Base-by-base conservation (phyloP, 2,797 vertebrate genomes). In the Eulemur albifrons region DNA sequence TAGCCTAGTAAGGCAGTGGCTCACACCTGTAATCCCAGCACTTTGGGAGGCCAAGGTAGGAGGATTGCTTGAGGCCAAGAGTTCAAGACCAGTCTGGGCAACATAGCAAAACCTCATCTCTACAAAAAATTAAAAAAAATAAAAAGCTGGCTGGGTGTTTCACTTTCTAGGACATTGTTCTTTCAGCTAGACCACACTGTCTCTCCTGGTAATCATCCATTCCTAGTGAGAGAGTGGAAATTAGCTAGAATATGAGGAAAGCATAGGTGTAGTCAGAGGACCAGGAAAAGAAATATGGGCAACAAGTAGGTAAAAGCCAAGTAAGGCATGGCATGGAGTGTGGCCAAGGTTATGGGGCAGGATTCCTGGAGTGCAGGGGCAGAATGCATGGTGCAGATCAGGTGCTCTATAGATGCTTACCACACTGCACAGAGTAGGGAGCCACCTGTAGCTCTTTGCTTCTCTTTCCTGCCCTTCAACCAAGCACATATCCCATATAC, bases 211-310 rank as follows among this genome's bases (percentile, higher is more conserved):
- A 69, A 45, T 70, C 77, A 92, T 48, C 40, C 65, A 38, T 72
- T 76, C 45, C n/a, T 93, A 80, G 43, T 86, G 80, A 96, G 4
- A 6, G 23, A 67, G 10, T 80, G 18, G 50, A 75, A 80, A 65
- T 82, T 70, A 75, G 73, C 32, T 81, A 90, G 80, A 88, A 15
- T 45, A 43, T 87, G 48, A 97, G 80, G 13, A 88, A 94, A 93
- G 30, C 12, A 83, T 45, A 54, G 13, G 4, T 77, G 10, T 45
- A 43, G 25, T 43, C 1, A 32, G 35, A 32, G 45, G 45, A 88
- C 27, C 48, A n/a, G 54, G n/a, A 67, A 69, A 59, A 84, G n/a
- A 32, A 73, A 57, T 18, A 84, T 21, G 17, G 67, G n/a, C 7
- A 77, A 81, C 30, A 75, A 86, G 27, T 43, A 67, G 9, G 20